A percentile compares a stretch with the other conserved stretches of the same genome.
These are phyloP conservation scores for Emberiza fucata DNA, from an alignment of 2,113 vertebrate species.

Conservation along the genomic window DNA sequence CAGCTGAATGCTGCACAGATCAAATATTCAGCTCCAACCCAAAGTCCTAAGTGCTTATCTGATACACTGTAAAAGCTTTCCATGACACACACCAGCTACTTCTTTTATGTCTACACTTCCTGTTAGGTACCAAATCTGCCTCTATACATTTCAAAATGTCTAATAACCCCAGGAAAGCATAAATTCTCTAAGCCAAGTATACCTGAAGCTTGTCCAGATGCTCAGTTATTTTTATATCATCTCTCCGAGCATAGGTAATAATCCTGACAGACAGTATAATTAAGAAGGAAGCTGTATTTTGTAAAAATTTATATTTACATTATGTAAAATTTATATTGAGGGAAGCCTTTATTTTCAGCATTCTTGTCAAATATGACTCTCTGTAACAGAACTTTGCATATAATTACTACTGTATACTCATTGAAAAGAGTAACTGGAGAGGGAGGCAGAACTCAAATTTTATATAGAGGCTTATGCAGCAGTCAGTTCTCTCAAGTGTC, in stretches of 20 bases:
- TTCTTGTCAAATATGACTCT: background rate
- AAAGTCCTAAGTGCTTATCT: background rate
- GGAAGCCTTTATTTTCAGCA: background rate
- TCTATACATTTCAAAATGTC: background rate
- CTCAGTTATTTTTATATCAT: background rate
- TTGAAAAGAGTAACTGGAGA: background rate
- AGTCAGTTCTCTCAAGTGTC: background rate
- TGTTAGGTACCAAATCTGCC: background rate
- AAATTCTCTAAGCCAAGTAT: background rate
- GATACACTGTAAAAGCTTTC: slow-evolving; percentile 20
- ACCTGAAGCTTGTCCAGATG: background rate
- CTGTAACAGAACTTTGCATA: background rate
- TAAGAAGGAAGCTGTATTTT: background rate
- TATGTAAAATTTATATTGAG: background rate
- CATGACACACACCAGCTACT: background rate
- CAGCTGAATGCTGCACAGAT: background rate
- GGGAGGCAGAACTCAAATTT: background rate
- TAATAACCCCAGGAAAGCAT: background rate
- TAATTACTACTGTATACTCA: background rate
- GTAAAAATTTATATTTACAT: background rate
- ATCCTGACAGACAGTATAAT: background rate
- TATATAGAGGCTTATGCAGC: accelerated
- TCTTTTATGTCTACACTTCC: background rate
- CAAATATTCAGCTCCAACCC: slow-evolving; percentile 24
- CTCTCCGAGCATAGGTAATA: background rate